These are phyloP conservation scores for Chloropsis hardwickii DNA, from an alignment of 2,113 vertebrate genomes.

Conservation along the genomic window DNA sequence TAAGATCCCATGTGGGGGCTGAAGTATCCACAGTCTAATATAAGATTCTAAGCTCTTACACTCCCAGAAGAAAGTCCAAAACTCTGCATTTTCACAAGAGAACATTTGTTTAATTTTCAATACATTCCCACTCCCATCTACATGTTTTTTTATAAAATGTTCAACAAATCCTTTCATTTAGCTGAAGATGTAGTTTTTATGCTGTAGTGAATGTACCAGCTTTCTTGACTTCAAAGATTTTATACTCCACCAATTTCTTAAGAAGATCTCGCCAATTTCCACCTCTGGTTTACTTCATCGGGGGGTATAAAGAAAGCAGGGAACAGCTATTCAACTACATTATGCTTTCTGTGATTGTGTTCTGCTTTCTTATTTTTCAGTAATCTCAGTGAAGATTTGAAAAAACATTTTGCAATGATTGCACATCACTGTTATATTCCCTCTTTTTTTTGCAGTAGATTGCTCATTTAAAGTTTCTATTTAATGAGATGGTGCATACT, in stretches of 20 bases:
- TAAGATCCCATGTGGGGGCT: background rate
- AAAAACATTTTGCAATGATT: background rate
- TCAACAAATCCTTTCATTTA: background rate
- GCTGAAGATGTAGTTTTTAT: background rate
- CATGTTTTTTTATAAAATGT: background rate
- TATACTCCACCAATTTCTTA: background rate
- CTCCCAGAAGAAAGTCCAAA: background rate
- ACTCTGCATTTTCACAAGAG: background rate
- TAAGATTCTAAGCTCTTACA: background rate
- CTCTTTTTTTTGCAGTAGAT: background rate
- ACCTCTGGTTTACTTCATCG: background rate
- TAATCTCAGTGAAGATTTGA: background rate
- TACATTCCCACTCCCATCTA: background rate
- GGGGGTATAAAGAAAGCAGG: background rate
- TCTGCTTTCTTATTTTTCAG: background rate
- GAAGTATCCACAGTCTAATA: background rate
- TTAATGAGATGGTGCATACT: background rate
- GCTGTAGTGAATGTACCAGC: background rate
- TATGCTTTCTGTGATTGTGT: background rate
- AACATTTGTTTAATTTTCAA: background rate
- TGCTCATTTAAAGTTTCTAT: background rate
- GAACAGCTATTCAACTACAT: background rate
- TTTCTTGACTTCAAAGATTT: background rate
- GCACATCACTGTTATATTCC: background rate
- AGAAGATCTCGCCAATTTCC: background rate